A percentile compares a stretch with the other conserved stretches of the same genome.
These are phyloP conservation scores for Anas capensis DNA, from an alignment of 2,797 vertebrate species.

Conservation along the genomic window DNA sequence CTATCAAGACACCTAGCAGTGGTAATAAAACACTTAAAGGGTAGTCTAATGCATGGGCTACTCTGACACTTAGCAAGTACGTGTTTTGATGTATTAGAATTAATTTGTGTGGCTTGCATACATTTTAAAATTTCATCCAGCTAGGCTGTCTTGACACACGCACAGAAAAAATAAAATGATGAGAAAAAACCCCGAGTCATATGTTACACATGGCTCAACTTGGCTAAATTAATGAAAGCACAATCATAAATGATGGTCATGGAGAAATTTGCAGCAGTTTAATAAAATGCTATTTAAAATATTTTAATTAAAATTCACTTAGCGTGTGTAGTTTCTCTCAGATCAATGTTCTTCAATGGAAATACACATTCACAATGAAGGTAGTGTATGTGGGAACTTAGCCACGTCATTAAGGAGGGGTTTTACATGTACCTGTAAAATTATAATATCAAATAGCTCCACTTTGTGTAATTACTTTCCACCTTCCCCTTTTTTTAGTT, in stretches of 20 bases:
- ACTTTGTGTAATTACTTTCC: background rate
- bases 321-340: background rate
- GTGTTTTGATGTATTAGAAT: background rate
- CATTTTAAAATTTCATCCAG: background rate
- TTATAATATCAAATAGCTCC: conserved; percentile 5
- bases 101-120: background rate
- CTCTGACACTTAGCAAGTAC: background rate
- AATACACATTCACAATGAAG: background rate
- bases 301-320: conserved; percentile 23
- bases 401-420: background rate
- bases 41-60: background rate
- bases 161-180: background rate
- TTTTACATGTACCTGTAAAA: background rate
- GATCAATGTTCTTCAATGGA: background rate
- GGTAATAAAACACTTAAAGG: background rate
- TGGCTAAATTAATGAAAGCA: background rate
- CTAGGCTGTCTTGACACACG: background rate
- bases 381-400: background rate
- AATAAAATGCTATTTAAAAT: conserved; percentile 21
- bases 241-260: background rate
- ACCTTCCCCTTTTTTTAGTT: background rate
- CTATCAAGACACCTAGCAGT: background rate
- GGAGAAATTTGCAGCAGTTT: background rate
- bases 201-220: background rate
- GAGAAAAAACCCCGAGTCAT: background rate